Conservation (phyloP, 2,113 vertebrate species). For the human (Homo sapiens) region DNA sequence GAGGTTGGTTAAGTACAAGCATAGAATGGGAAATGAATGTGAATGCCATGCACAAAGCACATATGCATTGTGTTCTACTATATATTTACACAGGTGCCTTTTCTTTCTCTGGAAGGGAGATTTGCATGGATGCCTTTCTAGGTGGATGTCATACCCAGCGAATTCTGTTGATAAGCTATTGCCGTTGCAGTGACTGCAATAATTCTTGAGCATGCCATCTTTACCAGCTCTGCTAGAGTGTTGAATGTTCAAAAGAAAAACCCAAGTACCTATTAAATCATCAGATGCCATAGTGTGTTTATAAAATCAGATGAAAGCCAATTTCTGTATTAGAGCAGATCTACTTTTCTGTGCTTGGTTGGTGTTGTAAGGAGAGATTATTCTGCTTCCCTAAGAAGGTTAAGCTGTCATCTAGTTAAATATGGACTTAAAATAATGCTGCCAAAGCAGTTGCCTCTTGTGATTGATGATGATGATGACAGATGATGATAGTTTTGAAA, state of each 20-base stretch:
- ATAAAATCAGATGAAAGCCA: background rate
- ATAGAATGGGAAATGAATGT: no score
- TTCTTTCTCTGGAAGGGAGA: background rate
- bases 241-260: background rate
- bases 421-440: slow-evolving; percentile 59
- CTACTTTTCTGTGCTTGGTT: slow-evolving; percentile 59
- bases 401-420: slow-evolving; percentile 75
- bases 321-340: background rate
- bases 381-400: slow-evolving; percentile 69
- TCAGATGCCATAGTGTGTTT: background rate
- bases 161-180: background rate
- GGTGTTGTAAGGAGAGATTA: slow-evolving; percentile 57
- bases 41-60: no score
- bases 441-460: slow-evolving; percentile 26
- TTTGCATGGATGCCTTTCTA: background rate
- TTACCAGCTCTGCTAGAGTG: background rate
- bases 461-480: slow-evolving; percentile 73
- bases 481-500: slow-evolving; percentile 64
- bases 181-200: rapidly evolving
- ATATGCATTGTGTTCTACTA: background rate
- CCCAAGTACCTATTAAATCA: background rate
- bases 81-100: background rate
- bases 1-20: background rate
- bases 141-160: background rate
- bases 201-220: background rate